Percentiles rank a stretch among this genome's conserved stretches.
Conservation (phyloP, 2,888 invertebrate genomes). For the Pomacea canaliculata region DNA sequence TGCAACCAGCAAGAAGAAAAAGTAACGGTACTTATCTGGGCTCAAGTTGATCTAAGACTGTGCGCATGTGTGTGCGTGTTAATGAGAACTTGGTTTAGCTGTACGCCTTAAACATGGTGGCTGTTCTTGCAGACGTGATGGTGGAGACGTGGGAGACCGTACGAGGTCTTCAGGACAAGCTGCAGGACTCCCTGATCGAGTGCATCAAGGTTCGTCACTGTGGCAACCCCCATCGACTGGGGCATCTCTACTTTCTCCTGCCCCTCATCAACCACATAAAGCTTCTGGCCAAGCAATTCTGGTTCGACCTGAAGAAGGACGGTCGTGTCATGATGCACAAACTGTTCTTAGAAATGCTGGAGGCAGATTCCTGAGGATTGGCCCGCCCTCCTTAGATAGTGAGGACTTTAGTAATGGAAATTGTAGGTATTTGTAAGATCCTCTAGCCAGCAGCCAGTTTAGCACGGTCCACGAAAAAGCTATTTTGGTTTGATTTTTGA, state of each 20-base stretch:
- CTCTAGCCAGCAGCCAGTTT: neutral
- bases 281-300: constrained; percentile 88
- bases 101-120: no score
- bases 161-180: constrained; percentile 88
- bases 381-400: constrained; percentile 11
- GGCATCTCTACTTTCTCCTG: constrained; percentile 85
- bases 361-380: constrained; percentile 70
- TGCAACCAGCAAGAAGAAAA: no score
- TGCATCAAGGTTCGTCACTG: constrained; percentile 79
- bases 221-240: constrained; percentile 77
- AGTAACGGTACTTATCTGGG: no score
- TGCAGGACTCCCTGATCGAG: constrained; percentile 88
- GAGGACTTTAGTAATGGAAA: constrained; percentile 4
- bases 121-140: constrained; percentile 80
- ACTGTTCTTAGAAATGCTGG: constrained; percentile 95
- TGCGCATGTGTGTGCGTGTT: no score
- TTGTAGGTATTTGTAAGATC: neutral
- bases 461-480: no score
- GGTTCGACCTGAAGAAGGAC: constrained; percentile 88
- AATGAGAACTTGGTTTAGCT: no score
- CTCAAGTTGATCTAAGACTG: no score
- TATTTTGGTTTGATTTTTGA: no score
- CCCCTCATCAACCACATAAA: constrained; percentile 92
- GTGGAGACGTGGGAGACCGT: constrained; percentile 89
- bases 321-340: constrained; percentile 95